Evolutionary conservation across 1,140 invertebrate genomes (phyloP).

Genomic region (Harpegnathos saltator): DNA sequence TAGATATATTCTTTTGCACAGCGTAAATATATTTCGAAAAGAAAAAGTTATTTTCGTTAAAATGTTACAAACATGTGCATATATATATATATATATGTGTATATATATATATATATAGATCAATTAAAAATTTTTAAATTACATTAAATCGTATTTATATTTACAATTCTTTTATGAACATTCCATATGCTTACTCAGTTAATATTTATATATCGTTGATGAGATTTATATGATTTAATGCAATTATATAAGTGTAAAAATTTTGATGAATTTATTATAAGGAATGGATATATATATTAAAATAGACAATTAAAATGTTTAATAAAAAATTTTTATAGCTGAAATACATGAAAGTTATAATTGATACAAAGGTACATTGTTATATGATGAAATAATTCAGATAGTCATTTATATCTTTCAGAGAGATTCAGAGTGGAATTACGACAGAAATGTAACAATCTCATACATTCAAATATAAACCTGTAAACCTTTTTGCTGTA

Average conservation of each 20-base stretch:
- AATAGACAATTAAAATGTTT: slow-evolving; percentile 62
- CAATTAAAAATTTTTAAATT: slow-evolving; percentile 8
- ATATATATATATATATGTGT: too few species aligned
- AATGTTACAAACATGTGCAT: slow-evolving; percentile 41
- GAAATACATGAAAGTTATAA: slow-evolving; percentile 85
- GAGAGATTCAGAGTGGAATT: slow-evolving; percentile 64
- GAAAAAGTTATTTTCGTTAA: not conserved
- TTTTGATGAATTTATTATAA: too few species aligned
- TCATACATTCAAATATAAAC: slow-evolving; percentile 19
- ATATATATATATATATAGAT: too few species aligned
- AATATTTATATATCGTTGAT: not conserved
- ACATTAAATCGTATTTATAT: not conserved
- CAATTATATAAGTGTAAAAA: too few species aligned
- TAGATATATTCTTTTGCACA: not conserved
- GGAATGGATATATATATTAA: not conserved
- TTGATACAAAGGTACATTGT: slow-evolving; percentile 84
- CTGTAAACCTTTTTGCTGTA: slow-evolving; percentile 12
- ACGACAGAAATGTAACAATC: slow-evolving; percentile 46
- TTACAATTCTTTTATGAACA: slow-evolving; percentile 24
- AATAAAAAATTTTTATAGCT: slow-evolving; percentile 85
- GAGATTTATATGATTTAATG: too few species aligned
- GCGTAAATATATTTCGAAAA: not conserved
- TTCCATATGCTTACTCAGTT: slow-evolving; percentile 28
- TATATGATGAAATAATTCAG: slow-evolving; percentile 82
- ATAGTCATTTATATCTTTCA: slow-evolving; percentile 67